phyloP scores from a whole-genome alignment of 2,888 invertebrate species.

The Dolichopus griseipennis region DNA sequence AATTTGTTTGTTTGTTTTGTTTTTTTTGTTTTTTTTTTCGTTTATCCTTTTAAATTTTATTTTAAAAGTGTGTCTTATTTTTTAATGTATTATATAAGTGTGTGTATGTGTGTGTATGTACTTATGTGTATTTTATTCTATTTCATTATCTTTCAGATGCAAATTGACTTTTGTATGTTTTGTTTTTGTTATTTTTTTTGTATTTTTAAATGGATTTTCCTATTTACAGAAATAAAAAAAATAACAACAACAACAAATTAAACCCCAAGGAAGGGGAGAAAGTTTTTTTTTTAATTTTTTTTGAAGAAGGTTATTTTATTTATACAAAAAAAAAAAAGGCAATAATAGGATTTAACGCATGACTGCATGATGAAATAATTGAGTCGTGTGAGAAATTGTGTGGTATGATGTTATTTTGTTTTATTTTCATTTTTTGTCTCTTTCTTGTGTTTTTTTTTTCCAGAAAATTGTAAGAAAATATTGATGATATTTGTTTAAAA shows the following conservation, averaged over 20 bases:
- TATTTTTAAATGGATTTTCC: neutral
- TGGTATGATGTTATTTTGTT: neutral
- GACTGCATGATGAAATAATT: constrained; percentile 1
- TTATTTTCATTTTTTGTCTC: neutral
- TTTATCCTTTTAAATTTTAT: neutral
- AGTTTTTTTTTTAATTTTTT: neutral
- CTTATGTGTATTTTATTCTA: too few species aligned
- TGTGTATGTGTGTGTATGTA: neutral
- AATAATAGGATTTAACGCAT: constrained; percentile 6
- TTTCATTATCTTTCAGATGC: neutral
- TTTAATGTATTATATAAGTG: neutral
- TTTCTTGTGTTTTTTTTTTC: too few species aligned
- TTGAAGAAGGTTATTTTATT: neutral
- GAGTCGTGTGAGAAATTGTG: constrained; percentile 4
- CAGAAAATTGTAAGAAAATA: too few species aligned
- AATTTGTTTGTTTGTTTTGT: too few species aligned
- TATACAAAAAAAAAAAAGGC: neutral
- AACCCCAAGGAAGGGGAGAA: too few species aligned
- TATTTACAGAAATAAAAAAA: neutral
- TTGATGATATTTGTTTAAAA: too few species aligned
- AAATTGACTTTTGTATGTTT: neutral
- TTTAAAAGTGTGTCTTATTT: neutral
- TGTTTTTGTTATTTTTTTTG: neutral
- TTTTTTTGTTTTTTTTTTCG: neutral
- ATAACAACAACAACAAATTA: neutral